Evolutionary conservation across 2,888 invertebrate species (phyloP).

Genomic region (Cryptus armator): DNA sequence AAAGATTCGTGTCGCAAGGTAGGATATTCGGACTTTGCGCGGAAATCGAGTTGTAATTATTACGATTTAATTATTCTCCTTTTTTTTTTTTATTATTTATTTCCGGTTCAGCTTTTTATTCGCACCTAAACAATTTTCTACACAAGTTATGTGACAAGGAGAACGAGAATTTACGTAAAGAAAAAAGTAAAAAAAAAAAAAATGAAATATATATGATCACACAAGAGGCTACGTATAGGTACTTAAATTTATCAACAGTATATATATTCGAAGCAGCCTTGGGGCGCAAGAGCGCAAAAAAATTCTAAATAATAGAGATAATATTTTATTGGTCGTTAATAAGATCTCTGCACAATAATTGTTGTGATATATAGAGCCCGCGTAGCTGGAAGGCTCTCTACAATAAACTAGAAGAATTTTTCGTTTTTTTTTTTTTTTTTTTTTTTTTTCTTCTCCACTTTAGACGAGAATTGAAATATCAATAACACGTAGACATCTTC

Average conservation of each 20-base stretch:
- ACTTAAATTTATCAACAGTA: constrained; percentile 6
- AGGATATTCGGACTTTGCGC: constrained; percentile 5
- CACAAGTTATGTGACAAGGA: constrained; percentile 28
- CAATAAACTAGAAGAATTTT: constrained; percentile 56
- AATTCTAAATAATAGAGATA: not conserved
- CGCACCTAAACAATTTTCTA: constrained; percentile 63
- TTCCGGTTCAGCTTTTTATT: constrained; percentile 65
- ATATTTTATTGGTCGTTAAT: constrained; percentile 38
- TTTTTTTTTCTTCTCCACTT: constrained; percentile 56
- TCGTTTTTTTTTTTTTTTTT: constrained; percentile 53
- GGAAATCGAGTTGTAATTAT: constrained; percentile 41
- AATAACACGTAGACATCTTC: constrained; percentile 76
- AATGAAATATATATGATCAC: not conserved
- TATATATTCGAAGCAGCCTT: not conserved
- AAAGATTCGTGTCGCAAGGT: constrained; percentile 4
- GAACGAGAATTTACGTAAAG: constrained; percentile 48
- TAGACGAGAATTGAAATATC: constrained; percentile 70
- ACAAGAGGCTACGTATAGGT: not conserved
- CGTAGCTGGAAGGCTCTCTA: constrained; percentile 5
- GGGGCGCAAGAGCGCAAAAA: not conserved
- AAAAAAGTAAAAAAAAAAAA: constrained; percentile 11
- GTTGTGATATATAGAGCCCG: not conserved
- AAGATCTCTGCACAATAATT: constrained; percentile 57
- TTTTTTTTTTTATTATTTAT: constrained; percentile 42
- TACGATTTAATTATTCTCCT: constrained; percentile 24